Conservation (phyloP, 2,113 vertebrate species). For the Cacatua alba region DNA sequence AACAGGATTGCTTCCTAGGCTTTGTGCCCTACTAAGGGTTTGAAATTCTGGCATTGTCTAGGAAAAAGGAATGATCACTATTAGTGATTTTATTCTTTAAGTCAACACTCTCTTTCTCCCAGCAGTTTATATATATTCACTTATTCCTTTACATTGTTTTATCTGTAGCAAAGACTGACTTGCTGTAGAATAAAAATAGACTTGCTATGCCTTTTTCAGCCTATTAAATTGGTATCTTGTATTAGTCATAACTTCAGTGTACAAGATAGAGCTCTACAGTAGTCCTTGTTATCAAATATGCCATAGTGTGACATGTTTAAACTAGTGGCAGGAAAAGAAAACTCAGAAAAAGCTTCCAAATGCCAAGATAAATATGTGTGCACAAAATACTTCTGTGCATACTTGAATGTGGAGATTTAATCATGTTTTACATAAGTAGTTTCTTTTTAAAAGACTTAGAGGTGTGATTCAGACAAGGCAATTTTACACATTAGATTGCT, state of each 20-base stretch:
- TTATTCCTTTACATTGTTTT: neutral
- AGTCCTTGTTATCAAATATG: neutral
- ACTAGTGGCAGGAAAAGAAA: neutral
- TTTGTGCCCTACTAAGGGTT: neutral
- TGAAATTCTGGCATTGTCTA: neutral
- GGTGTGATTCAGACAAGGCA: neutral
- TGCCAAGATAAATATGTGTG: neutral
- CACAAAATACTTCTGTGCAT: neutral
- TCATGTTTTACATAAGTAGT: neutral
- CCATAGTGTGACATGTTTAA: neutral
- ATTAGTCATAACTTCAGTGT: neutral
- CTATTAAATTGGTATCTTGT: neutral
- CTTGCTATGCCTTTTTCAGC: neutral
- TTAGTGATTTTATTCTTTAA: neutral
- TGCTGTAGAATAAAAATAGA: neutral
- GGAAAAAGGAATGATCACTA: neutral
- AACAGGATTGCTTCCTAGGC: neutral
- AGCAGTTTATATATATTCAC: neutral
- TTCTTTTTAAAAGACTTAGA: neutral
- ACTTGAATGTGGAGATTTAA: neutral
- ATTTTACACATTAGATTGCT: neutral
- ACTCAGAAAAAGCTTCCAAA: neutral
- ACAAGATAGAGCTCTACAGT: neutral
- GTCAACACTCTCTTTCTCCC: neutral
- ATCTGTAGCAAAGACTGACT: neutral